Evolutionary conservation across 2,113 vertebrate genomes (phyloP), one percentile per base, ranked within the genome.

Genomic region (Trichomycterus rosablanca): DNA sequence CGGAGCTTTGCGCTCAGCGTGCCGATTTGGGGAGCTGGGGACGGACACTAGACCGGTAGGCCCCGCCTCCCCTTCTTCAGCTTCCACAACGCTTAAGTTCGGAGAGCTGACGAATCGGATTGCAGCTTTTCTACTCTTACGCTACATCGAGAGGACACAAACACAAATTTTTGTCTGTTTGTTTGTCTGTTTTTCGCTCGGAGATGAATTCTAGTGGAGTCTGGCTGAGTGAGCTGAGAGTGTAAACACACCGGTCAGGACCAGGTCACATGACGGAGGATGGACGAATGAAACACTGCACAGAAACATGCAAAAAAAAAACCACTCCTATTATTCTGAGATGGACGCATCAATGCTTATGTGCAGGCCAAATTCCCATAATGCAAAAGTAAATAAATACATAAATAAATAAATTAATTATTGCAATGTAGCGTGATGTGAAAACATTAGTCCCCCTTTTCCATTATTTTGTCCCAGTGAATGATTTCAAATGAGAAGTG

Each of bases 81-180:
- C 70, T 63, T 73, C 79, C 63, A 73, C 66, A 74, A 70, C 59
- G 64, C 68, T 74, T 64, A 77, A 80, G 76, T 71, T 84, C 75
- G 80, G 75, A 67, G 80, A 80, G 78, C 81, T 81, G 80, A 66
- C 54, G 70, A 80, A 74, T 74, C 60, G 57, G 48, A 67, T 71
- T 24, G 76, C 78, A 75, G 81, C 79, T 48, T 81, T 80, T 80
- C 72, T 77, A 76, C 74, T 58, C 73, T 83, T 80, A 63, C 55
- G 73, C 80, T 82, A 78, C 19, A 76, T 72, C 70, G 81, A 59
- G 78, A 72, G 67, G 67, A 79, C 54, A 73, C 64, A 81, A 70
- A 82, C 37, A 80, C 40, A 74, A 64, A 66, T 55, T 51, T 57
- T 43, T 46, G 51, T 30, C 26, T 37, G 24, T 24, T 18, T 59